These are phyloP conservation scores for Caenorhabditis uteleia DNA, from an alignment of 2,888 invertebrate genomes.

Conservation along the genomic window DNA sequence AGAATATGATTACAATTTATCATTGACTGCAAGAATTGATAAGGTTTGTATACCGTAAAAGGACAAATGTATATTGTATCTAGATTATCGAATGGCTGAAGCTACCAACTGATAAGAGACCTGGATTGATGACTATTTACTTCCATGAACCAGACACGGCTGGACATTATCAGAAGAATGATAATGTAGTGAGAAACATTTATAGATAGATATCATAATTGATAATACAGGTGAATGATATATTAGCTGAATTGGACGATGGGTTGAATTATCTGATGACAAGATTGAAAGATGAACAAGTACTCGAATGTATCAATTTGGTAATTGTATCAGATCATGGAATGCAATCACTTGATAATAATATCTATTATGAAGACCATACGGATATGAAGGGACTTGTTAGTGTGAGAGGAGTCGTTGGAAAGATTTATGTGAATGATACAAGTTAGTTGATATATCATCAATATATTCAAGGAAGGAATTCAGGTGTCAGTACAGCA, in stretches of 20 bases:
- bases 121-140: slow-evolving; percentile 62
- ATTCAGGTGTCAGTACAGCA: slow-evolving; percentile 35
- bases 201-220: no score
- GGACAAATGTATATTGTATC: no score
- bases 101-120: slow-evolving; percentile 43
- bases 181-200: no score
- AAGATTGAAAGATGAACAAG: slow-evolving; percentile 41
- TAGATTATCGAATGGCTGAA: slow-evolving; percentile 51
- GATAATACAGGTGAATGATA: no score
- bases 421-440: slow-evolving; percentile 55
- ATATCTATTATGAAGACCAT: slow-evolving; percentile 48
- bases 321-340: slow-evolving; percentile 65
- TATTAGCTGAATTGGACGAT: slow-evolving; percentile 45
- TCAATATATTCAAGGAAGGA: not conserved
- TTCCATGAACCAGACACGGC: slow-evolving; percentile 63
- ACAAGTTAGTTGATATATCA: slow-evolving; percentile 19
- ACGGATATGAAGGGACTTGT: slow-evolving; percentile 46
- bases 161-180: slow-evolving; percentile 57
- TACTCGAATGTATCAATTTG: slow-evolving; percentile 63
- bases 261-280: slow-evolving; percentile 56
- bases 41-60: slow-evolving; percentile 32
- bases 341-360: slow-evolving; percentile 54
- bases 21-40: slow-evolving; percentile 56
- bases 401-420: slow-evolving; percentile 56
- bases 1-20: slow-evolving; percentile 54